These are phyloP conservation scores for Tychaedon coryphoeus DNA, from an alignment of 2,113 vertebrate genomes.

Conservation along the genomic window DNA sequence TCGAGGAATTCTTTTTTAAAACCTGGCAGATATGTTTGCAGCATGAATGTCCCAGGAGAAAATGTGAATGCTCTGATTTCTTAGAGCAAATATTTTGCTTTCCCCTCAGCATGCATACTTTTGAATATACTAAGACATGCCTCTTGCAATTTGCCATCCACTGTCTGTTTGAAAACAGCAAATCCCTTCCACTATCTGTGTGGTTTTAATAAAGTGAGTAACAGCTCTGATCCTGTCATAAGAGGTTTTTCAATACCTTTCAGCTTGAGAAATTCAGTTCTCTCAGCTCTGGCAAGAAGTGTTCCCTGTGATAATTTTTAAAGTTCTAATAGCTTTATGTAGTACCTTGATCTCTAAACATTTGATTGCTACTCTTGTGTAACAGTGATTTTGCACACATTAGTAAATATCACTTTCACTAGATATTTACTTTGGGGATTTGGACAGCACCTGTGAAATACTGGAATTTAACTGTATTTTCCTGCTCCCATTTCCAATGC, in stretches of 20 bases:
- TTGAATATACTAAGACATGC: constrained; percentile 74
- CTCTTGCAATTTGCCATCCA: constrained; percentile 64
- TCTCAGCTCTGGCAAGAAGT: constrained; percentile 52
- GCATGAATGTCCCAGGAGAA: constrained; percentile 36
- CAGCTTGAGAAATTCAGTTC: constrained; percentile 56
- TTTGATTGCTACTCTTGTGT: constrained; percentile 77
- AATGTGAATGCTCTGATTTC: constrained; percentile 63
- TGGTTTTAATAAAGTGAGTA: constrained; percentile 68
- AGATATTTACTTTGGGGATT: constrained; percentile 79
- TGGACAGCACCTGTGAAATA: constrained; percentile 77
- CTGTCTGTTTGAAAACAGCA: constrained; percentile 66
- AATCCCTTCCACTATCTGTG: constrained; percentile 28
- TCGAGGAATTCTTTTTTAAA: constrained; percentile 47
- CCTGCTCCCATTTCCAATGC: constrained; percentile 68
- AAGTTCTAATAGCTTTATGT: constrained; percentile 66
- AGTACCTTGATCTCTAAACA: constrained; percentile 63
- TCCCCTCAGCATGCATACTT: constrained; percentile 75
- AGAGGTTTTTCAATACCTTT: constrained; percentile 66
- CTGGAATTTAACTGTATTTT: constrained; percentile 67
- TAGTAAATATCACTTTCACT: constrained; percentile 78
- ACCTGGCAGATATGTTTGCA: constrained; percentile 53
- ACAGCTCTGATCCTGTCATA: constrained; percentile 74
- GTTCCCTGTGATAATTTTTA: constrained; percentile 49
- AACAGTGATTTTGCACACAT: constrained; percentile 76
- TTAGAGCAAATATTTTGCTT: constrained; percentile 51